A percentile compares a stretch with the other conserved stretches of the same genome.
Evolutionary conservation across 2,113 vertebrate genomes (phyloP).

Genomic region (Nothocercus nigrocapillus): DNA sequence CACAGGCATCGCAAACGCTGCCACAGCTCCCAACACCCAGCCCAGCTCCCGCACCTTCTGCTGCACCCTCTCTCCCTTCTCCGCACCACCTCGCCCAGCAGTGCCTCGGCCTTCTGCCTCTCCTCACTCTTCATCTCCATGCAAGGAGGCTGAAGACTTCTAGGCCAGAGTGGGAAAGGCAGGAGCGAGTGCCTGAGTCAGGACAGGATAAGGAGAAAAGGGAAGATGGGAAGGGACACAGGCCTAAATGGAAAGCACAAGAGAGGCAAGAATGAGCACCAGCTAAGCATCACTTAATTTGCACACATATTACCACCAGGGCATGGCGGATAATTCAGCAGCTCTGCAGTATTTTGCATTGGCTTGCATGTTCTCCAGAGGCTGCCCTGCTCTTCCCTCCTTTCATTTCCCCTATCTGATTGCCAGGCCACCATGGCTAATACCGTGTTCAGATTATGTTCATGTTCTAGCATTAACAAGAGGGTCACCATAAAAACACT

Average conservation of each 20-base stretch:
- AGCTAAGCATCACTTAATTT: neutral
- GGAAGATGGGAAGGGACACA: neutral
- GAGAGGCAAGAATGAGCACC: neutral
- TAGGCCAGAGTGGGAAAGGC: neutral
- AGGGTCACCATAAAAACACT: neutral
- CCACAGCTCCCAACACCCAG: neutral
- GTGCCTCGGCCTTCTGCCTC: neutral
- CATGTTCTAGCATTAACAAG: neutral
- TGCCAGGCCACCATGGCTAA: neutral
- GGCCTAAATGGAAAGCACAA: neutral
- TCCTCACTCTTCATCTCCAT: neutral
- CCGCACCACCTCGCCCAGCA: too few species aligned
- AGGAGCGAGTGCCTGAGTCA: neutral
- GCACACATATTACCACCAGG: neutral
- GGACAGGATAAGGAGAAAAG: neutral
- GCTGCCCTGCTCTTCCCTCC: neutral
- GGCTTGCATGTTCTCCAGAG: neutral
- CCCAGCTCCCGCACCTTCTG: neutral
- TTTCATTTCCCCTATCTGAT: neutral
- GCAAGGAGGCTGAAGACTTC: neutral
- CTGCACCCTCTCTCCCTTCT: neutral
- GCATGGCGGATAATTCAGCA: neutral
- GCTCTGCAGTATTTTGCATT: neutral
- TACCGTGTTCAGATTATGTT: neutral
- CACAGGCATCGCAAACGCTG: neutral